phyloP scores from a whole-genome alignment of 1,140 invertebrate species.

The Heliconius eleuchia region DNA sequence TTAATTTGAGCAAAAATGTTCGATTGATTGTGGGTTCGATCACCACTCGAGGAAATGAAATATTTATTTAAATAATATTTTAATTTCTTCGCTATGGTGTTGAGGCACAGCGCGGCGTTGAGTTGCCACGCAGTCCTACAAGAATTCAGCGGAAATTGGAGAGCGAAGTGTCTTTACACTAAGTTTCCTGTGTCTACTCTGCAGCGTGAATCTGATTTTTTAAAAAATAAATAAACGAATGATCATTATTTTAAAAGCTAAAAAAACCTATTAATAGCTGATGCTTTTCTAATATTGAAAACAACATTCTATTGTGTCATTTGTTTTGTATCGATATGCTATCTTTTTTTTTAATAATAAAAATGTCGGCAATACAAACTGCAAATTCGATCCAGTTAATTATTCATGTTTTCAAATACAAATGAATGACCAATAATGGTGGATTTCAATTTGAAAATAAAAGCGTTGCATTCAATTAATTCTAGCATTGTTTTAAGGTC shows the following conservation, averaged over 20 bases:
- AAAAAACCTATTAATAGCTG: not conserved
- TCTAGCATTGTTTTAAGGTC: conserved; percentile 66
- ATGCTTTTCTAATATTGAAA: conserved; percentile 13
- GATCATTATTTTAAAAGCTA: not conserved
- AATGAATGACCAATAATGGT: conserved; percentile 23
- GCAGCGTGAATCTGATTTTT: not conserved
- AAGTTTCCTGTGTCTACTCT: no score
- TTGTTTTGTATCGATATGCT: conserved; percentile 14
- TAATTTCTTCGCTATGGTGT: no score
- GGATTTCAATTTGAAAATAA: conserved; percentile 40
- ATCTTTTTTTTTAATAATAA: conserved; percentile 13
- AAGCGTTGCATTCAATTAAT: conserved; percentile 50
- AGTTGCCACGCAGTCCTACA: no score
- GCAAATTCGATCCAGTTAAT: conserved; percentile 21
- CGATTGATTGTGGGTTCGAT: no score
- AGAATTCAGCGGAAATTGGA: no score
- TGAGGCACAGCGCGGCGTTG: no score
- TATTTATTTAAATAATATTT: no score
- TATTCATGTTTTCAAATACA: conserved; percentile 20
- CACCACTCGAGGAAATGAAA: no score
- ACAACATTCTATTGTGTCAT: not conserved
- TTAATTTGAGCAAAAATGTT: no score
- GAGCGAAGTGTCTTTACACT: no score
- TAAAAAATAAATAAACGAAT: not conserved
- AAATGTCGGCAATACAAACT: conserved; percentile 5